Evolutionary conservation across 2,113 vertebrate species (phyloP).

Genomic region (Murina feae): DNA sequence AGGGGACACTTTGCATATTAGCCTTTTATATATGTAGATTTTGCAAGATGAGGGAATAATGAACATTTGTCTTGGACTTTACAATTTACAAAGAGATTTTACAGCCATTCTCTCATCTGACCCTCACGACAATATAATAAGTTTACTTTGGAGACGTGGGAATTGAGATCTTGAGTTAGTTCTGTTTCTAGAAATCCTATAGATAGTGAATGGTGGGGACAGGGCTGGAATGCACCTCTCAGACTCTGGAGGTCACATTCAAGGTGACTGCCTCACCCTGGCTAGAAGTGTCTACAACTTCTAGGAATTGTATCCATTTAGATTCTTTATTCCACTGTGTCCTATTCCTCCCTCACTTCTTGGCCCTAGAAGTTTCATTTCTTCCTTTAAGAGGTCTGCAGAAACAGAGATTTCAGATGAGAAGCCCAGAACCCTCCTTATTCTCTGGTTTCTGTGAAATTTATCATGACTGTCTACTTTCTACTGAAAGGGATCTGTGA

Average conservation of each 20-base stretch:
- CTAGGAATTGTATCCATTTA: not conserved
- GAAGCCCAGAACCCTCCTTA: not conserved
- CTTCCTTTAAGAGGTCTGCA: not conserved
- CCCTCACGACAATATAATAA: not conserved
- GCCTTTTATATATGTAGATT: not conserved
- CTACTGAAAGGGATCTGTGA: not conserved
- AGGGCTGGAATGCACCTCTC: not conserved
- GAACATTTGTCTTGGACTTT: not conserved
- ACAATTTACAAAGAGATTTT: not conserved
- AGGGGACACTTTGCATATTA: too few relatives aligned
- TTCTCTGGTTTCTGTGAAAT: not conserved
- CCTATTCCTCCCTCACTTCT: not conserved
- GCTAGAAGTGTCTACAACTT: not conserved
- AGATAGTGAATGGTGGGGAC: not conserved
- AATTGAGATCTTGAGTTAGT: not conserved
- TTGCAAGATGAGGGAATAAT: not conserved
- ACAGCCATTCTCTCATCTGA: not conserved
- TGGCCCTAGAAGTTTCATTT: not conserved
- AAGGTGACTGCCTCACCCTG: not conserved
- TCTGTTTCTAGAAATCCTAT: not conserved
- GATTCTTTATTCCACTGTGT: not conserved
- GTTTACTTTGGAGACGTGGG: not conserved
- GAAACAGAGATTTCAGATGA: not conserved
- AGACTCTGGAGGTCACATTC: not conserved
- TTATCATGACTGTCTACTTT: not conserved